Conservation (phyloP, 2,888 invertebrate genomes). For the Opisthograptis luteolata region DNA sequence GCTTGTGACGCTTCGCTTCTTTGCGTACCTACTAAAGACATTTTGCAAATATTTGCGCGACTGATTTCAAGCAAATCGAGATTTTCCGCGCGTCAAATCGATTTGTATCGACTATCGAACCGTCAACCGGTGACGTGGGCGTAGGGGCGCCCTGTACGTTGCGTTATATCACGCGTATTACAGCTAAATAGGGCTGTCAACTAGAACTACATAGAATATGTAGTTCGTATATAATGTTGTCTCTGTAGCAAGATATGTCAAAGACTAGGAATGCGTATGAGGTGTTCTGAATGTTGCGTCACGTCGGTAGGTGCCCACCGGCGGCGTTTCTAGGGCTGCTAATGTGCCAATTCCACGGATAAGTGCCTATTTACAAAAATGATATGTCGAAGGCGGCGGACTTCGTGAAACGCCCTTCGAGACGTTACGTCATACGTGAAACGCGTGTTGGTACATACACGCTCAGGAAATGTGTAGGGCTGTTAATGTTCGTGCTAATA, state of each 20-base stretch:
- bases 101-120: conserved; percentile 12
- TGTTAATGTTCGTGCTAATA: conserved; percentile 7
- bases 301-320: conserved; percentile 11
- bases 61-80: conserved; percentile 23
- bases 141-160: conserved; percentile 31
- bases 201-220: conserved; percentile 1
- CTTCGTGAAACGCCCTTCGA: conserved; percentile 12
- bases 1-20: conserved; percentile 7
- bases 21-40: conserved; percentile 3
- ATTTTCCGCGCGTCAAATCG: conserved; percentile 11
- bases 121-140: conserved; percentile 11
- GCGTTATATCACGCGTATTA: conserved; percentile 26
- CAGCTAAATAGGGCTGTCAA: conserved; percentile 26
- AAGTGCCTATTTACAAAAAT: conserved; percentile 1
- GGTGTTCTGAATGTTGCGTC: conserved; percentile 19
- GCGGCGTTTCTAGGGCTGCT: conserved; percentile 20
- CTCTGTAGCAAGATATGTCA: conserved; percentile 4
- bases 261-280: conserved; percentile 4
- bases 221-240: conserved; percentile 7
- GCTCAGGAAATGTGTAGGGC: conserved; percentile 17
- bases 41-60: conserved; percentile 21
- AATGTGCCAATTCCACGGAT: conserved; percentile 15
- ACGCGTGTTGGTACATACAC: conserved; percentile 10
- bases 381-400: conserved; percentile 7
- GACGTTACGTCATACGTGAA: conserved; percentile 5